phyloP scores from a whole-genome alignment of 1,140 invertebrate genomes.

The Aricia agestis region DNA sequence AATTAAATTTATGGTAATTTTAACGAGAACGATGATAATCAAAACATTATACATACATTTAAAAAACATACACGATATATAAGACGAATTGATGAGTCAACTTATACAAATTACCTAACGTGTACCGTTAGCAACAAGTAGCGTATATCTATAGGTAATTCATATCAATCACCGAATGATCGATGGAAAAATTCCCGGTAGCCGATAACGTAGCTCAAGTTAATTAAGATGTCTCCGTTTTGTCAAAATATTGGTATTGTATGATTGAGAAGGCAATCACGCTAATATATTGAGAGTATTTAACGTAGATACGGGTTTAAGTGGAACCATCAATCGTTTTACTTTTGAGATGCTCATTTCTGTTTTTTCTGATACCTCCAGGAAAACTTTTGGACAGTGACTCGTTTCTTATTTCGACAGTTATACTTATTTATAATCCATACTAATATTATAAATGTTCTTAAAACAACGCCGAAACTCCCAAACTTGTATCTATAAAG shows the following conservation, averaged over 20 bases:
- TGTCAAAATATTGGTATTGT: slow-evolving; percentile 23
- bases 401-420: no score
- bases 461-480: no score
- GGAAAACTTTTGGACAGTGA: no score
- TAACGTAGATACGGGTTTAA: neutral
- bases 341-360: neutral
- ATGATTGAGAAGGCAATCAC: slow-evolving; percentile 7
- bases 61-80: no score
- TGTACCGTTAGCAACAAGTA: slow-evolving; percentile 59
- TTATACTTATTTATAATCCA: no score
- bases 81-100: neutral
- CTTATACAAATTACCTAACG: neutral
- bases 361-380: neutral
- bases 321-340: neutral
- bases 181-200: slow-evolving; percentile 70
- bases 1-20: no score
- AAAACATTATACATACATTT: no score
- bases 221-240: slow-evolving; percentile 67
- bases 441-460: no score
- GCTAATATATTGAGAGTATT: neutral
- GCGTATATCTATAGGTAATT: slow-evolving; percentile 72
- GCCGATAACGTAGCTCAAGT: slow-evolving; percentile 63
- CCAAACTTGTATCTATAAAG: no score
- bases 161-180: slow-evolving; percentile 70
- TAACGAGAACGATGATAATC: no score